Evolutionary conservation across 2,113 vertebrate species (phyloP), one percentile per base, ranked within the genome.

Genomic region (Dipodomys spectabilis): DNA sequence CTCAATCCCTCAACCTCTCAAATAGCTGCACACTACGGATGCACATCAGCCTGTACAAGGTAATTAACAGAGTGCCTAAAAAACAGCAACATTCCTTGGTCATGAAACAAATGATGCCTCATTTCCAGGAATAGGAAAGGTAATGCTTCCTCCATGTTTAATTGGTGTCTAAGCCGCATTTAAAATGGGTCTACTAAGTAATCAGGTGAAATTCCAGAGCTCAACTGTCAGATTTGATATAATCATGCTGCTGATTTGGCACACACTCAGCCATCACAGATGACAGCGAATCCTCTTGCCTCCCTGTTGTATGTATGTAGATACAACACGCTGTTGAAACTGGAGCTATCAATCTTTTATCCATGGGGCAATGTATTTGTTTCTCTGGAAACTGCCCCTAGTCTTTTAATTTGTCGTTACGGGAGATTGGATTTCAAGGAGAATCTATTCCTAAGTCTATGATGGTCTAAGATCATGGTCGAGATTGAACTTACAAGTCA

Each of bases 371-470:
- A 81, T 83, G 71, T 60, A 27, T 20, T 78, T 13, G 25, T 57
- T 84, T 93, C 16, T 45, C 30, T 78, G 60, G 73, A 96, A 96
- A 93, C 77, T 92, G 45, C 25, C 68, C 71, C 18, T 81, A 78
- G 19, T 23, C 53, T 64, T 92, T 25, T 77, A 86, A 88, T 64
- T 74, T 94, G 88, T 95, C 92, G 71, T 94, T 97, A 92, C 68
- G 64, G 78, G 80, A 96, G 73, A 73, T 25, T 78, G 78, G 91
- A 96, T 87, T 94, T 92, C 78, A 95, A 91, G 89, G 93, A 93
- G 68, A 91, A 90, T 92, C 64, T 93, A 35, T 35, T 90, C 86
- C 78, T 96, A 86, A 95, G 67, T 95, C 71, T 62, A 74, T 62
- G 60, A 74, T 94, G 68, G 35, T 86, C 28, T 93, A 94, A 62